Percentiles rank a stretch among this genome's conserved stretches.
Evolutionary conservation across 2,797 vertebrate genomes (phyloP).

Genomic region (Mormyrus hasselquistii): DNA sequence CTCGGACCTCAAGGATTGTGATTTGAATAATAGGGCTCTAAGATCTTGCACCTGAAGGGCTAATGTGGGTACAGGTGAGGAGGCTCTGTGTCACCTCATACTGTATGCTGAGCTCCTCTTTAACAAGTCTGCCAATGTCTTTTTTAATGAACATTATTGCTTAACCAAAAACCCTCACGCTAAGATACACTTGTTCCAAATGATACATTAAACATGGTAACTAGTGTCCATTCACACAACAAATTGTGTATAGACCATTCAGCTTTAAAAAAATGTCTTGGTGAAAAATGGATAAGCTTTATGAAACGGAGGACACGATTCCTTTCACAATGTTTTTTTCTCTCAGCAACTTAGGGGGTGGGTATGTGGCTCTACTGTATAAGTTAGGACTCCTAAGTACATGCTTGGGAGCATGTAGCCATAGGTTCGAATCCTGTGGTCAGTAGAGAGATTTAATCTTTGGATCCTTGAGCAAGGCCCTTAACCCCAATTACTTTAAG

Average conservation of each 20-base stretch:
- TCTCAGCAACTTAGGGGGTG: not conserved
- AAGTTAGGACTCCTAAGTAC: not conserved
- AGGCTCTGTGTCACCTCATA: too few relatives aligned
- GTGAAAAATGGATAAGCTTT: not conserved
- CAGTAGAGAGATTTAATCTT: not conserved
- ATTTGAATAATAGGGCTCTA: not conserved
- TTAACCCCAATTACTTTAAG: not conserved
- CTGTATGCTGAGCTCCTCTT: not conserved
- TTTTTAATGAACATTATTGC: constrained; percentile 60
- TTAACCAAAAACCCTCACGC: constrained; percentile 69
- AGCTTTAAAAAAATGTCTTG: not conserved
- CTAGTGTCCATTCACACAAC: not conserved
- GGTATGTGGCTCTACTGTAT: not conserved
- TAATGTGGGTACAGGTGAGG: not conserved
- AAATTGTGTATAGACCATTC: not conserved
- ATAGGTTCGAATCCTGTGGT: not conserved
- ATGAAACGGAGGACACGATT: not conserved
- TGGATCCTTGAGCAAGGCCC: not conserved
- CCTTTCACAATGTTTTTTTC: not conserved
- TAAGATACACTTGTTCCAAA: constrained; percentile 66
- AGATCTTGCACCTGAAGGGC: not conserved
- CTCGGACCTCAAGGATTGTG: too few relatives aligned
- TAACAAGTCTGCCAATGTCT: not conserved
- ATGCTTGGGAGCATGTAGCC: not conserved
- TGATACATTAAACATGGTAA: constrained; percentile 15